Evolutionary conservation across 2,888 invertebrate species (phyloP), one percentile per base, ranked within the genome.

Genomic region (Limnephilus auricula): DNA sequence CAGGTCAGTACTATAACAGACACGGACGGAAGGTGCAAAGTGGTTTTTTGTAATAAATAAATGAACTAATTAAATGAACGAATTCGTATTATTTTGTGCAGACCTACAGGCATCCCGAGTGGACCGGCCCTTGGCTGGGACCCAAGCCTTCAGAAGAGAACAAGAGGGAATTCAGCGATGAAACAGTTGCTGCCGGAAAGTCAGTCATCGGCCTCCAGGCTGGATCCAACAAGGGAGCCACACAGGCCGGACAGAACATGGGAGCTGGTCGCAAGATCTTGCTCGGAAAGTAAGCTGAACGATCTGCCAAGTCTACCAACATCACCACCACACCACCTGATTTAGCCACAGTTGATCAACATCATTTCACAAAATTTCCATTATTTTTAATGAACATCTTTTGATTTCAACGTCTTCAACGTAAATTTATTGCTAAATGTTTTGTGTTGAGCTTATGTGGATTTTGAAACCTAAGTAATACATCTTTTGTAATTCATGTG

Each of bases 171-270:
- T 99, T 99, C 96, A 97, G 97, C 34, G 99, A 99, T 0, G 99
- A 99, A 94, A 98, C 98, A 94, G 94, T 99, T 94, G 97, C 97
- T 94, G 98, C 99, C 93, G 99, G 99, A 40, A 97, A 99, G 95
- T 97, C 97, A 93, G 96, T 99, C 94, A 98, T 99, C 94, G 99
- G 99, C 94, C 97, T 99, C 89, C 99, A 99, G 95, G 99, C 99
- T 94, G 99, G 99, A 92, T 97, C 97, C 95, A 99, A 99, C 97
- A 99, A 99, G 96, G 99, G 99, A 83, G 99, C 99, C 94, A 97
- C 98, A 92, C 99, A 99, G 95, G 97, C 98, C 45, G 99, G 99
- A 45, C 97, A 97, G 95, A 99, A 98, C 95, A 96, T 99, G 92
- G 99, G 99, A 93, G 98, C 98, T 93, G 97, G 98, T 94, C 98